Percentiles rank a stretch among this genome's conserved stretches.
These are phyloP conservation scores for Drosophila sproati DNA, from an alignment of 1,140 invertebrate genomes.

Conservation along the genomic window DNA sequence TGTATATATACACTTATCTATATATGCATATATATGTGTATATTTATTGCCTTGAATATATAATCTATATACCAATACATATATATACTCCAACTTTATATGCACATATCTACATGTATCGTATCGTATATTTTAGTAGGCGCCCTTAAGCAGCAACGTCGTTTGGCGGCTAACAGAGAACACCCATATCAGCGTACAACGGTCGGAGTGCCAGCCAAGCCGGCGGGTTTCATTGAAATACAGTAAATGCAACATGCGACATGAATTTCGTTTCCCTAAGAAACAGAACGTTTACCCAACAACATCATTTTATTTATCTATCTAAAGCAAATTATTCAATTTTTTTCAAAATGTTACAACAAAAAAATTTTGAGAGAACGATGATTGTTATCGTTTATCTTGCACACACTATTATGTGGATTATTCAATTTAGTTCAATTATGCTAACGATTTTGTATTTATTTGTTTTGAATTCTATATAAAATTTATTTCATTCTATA, in stretches of 20 bases:
- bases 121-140: constrained; percentile 86
- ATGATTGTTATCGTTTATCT: constrained; percentile 16
- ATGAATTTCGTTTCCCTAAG: constrained; percentile 33
- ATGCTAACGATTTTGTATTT: constrained; percentile 36
- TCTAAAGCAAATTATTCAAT: constrained; percentile 25
- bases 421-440: constrained; percentile 53
- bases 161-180: constrained; percentile 92
- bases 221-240: constrained; percentile 84
- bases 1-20: constrained; percentile 19
- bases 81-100: constrained; percentile 42
- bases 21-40: constrained; percentile 51
- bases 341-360: constrained; percentile 26
- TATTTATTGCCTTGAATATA: constrained; percentile 53
- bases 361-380: background rate
- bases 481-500: constrained; percentile 17
- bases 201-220: constrained; percentile 89
- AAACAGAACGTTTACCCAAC: constrained; percentile 15
- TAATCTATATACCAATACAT: constrained; percentile 47
- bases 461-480: constrained; percentile 19
- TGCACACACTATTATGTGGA: constrained; percentile 20
- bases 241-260: constrained; percentile 55
- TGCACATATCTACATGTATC: constrained; percentile 75
- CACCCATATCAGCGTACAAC: constrained; percentile 97
- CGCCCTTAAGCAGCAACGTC: constrained; percentile 87
- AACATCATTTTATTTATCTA: constrained; percentile 29